Conservation (phyloP, 2,113 vertebrate genomes). For the Python bivittatus region DNA sequence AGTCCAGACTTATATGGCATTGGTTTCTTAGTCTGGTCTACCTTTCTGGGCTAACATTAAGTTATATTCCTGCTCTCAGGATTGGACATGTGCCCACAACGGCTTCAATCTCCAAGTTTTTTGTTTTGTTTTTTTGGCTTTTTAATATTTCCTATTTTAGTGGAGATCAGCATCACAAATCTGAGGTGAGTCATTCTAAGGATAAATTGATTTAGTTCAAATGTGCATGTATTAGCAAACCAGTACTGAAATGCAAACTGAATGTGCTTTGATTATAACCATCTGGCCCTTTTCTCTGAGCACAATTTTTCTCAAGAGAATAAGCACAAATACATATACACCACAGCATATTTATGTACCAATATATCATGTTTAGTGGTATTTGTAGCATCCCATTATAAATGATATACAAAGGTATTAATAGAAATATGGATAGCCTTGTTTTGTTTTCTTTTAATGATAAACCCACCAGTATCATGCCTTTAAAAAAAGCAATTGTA, state of each 20-base stretch:
- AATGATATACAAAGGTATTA: conserved; percentile 2
- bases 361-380: no score
- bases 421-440: neutral
- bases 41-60: neutral
- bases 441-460: conserved; percentile 32
- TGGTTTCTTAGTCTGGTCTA: no score
- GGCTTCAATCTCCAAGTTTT: neutral
- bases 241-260: neutral
- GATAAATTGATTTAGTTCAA: neutral
- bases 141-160: neutral
- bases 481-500: conserved; percentile 11
- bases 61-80: neutral
- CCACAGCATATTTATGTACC: neutral
- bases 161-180: neutral
- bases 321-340: neutral
- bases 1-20: no score
- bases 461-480: neutral
- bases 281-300: neutral
- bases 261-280: neutral
- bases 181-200: neutral
- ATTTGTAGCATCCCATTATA: neutral
- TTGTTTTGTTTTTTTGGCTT: neutral
- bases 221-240: neutral
- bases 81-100: neutral
- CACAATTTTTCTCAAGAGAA: neutral